These are phyloP conservation scores for Rutpela maculata DNA, from an alignment of 2,888 invertebrate genomes.

Conservation along the genomic window DNA sequence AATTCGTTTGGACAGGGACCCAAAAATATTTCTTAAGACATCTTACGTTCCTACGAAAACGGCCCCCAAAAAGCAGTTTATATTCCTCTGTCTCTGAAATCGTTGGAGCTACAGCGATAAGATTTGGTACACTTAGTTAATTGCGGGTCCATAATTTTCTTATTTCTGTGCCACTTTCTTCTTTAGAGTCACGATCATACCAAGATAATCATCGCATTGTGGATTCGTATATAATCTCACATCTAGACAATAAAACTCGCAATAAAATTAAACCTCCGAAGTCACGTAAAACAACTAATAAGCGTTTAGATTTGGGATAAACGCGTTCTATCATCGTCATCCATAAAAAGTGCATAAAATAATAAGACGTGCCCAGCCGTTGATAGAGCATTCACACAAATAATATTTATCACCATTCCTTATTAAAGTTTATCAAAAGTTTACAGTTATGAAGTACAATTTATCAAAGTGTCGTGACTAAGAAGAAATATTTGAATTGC, in stretches of 20 bases:
- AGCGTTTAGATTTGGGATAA: not conserved
- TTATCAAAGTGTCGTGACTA: constrained; percentile 9
- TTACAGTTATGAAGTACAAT: constrained; percentile 13
- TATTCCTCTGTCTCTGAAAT: too few species aligned
- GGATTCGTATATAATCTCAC: too few species aligned
- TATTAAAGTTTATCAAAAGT: constrained; percentile 13
- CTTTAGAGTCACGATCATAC: not conserved
- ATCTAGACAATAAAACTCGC: not conserved
- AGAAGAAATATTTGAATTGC: constrained; percentile 1
- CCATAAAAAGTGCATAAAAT: not conserved
- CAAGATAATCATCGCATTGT: not conserved
- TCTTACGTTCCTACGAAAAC: too few species aligned
- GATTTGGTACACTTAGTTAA: too few species aligned
- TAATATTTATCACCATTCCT: not conserved
- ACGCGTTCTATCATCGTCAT: not conserved
- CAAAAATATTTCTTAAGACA: too few species aligned
- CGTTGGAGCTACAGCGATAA: too few species aligned
- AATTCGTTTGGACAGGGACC: too few species aligned
- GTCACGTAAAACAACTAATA: not conserved
- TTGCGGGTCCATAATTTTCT: too few species aligned
- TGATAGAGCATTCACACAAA: not conserved
- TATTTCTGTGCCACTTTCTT: too few species aligned
- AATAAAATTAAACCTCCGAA: not conserved
- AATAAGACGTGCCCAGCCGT: not conserved
- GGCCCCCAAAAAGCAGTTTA: too few species aligned